These are phyloP conservation scores for Plebejus anna DNA, from an alignment of 2,888 invertebrate species.

Conservation along the genomic window DNA sequence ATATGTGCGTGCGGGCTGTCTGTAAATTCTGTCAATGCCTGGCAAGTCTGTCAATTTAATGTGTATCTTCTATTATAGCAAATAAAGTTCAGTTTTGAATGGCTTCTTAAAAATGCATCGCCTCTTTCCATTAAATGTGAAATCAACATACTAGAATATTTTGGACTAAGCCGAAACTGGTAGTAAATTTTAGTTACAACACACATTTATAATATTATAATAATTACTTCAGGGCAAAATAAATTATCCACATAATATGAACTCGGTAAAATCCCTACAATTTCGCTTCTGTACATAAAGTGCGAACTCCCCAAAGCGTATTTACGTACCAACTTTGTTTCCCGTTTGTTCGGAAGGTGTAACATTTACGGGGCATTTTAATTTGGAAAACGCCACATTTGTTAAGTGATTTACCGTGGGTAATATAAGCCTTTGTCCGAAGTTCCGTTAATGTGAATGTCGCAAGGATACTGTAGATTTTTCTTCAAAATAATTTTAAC, in stretches of 20 bases:
- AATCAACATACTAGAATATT: too few species aligned
- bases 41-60: too few species aligned
- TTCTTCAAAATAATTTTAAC: too few species aligned
- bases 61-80: too few species aligned
- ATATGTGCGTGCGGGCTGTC: too few species aligned
- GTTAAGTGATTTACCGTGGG: not conserved
- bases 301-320: constrained; percentile 6
- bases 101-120: too few species aligned
- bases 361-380: not conserved
- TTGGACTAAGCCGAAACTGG: not conserved
- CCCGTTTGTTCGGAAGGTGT: not conserved
- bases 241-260: constrained; percentile 5
- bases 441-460: not conserved
- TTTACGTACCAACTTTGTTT: not conserved
- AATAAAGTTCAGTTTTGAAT: too few species aligned
- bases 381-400: not conserved
- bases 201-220: not conserved
- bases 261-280: not conserved
- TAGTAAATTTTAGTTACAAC: not conserved
- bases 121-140: too few species aligned
- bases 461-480: not conserved
- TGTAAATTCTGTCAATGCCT: too few species aligned
- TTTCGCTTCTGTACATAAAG: constrained; percentile 4
- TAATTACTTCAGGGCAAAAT: not conserved
- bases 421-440: not conserved